These are phyloP conservation scores for Glyphotaelius pellucidus DNA, from an alignment of 2,888 invertebrate species.

Conservation along the genomic window DNA sequence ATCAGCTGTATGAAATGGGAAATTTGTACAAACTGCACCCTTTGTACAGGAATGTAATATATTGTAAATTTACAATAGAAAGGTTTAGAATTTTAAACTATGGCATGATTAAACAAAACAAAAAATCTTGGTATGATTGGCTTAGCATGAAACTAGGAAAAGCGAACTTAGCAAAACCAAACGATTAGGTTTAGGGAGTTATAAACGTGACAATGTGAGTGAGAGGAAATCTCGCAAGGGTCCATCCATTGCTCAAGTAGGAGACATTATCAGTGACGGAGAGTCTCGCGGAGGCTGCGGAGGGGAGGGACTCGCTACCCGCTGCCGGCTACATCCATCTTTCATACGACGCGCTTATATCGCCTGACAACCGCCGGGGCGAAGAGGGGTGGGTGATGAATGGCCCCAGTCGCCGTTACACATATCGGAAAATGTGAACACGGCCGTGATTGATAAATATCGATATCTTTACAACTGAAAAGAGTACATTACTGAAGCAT, in stretches of 20 bases:
- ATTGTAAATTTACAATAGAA: background rate
- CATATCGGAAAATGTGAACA: conserved; percentile 36
- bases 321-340: conserved; percentile 39
- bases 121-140: no score
- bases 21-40: background rate
- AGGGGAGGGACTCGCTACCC: background rate
- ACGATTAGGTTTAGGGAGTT: background rate
- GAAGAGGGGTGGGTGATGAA: conserved; percentile 24
- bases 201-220: background rate
- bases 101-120: no score
- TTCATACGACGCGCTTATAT: conserved; percentile 30
- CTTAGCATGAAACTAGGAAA: background rate
- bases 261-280: conserved; percentile 46
- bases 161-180: background rate
- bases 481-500: conserved; percentile 16
- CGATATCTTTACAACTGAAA: conserved; percentile 17
- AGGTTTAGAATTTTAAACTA: no score
- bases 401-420: conserved; percentile 20
- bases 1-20: background rate
- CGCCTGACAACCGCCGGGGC: background rate
- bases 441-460: conserved; percentile 42
- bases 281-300: conserved; percentile 29
- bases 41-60: background rate
- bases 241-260: conserved; percentile 14
- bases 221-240: conserved; percentile 25